Evolutionary conservation across 2,888 invertebrate genomes (phyloP).

Genomic region (Bibio marci): DNA sequence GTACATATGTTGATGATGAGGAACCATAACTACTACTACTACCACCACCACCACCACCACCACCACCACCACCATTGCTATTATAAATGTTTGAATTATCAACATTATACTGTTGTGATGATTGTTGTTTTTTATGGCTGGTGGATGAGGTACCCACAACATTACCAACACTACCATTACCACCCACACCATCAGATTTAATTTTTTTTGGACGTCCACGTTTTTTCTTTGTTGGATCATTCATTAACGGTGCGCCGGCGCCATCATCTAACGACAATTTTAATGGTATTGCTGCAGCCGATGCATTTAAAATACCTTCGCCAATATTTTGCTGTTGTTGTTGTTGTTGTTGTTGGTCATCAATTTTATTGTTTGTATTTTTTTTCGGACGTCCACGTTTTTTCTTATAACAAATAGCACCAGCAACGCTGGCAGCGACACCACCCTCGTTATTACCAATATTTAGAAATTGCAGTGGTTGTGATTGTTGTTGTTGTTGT

Average conservation of each 20-base stretch:
- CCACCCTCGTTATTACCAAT: slow-evolving; percentile 11
- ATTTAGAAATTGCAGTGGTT: too few species aligned
- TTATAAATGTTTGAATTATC: background rate
- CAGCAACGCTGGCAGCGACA: background rate
- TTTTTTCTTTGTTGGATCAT: slow-evolving; percentile 82
- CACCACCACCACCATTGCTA: slow-evolving; percentile 5
- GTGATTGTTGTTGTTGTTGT: too few species aligned
- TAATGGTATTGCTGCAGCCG: too few species aligned
- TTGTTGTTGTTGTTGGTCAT: too few species aligned
- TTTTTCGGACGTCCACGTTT: slow-evolving; percentile 84
- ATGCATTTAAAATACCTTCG: too few species aligned
- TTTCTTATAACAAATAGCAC: slow-evolving; percentile 60
- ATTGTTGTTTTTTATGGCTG: slow-evolving; percentile 6
- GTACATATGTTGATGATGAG: slow-evolving; percentile 29
- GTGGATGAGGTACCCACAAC: slow-evolving; percentile 13
- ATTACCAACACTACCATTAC: slow-evolving; percentile 31
- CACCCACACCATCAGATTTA: slow-evolving; percentile 27
- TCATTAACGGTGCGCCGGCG: too few species aligned
- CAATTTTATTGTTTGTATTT: too few species aligned
- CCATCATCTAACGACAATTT: too few species aligned
- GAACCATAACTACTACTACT: background rate
- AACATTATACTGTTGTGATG: slow-evolving; percentile 2
- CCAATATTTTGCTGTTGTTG: too few species aligned
- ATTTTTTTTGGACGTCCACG: slow-evolving; percentile 78
- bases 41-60: slow-evolving; percentile 34